Base-by-base conservation (phyloP, 2,888 invertebrate genomes). In the Thalpophila matura region DNA sequence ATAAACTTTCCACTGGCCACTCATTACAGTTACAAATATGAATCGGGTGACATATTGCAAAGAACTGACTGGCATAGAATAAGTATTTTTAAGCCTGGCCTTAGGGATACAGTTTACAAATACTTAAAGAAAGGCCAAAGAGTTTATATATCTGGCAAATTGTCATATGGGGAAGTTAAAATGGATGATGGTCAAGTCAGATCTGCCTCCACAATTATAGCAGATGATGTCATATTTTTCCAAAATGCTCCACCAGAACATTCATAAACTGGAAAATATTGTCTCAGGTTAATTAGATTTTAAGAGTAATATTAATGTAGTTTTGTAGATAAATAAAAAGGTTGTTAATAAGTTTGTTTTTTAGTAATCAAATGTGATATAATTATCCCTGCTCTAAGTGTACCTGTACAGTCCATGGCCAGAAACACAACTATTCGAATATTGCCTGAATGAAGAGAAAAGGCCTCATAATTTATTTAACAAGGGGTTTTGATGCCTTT, bases 11-110 rank as follows among this genome's bases (percentile, higher is more conserved):
- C 98, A 0, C 83, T 99, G 53, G 99, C 99, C 3, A 99, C 99
- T 22, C 98, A 98, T 85, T 96, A 96, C 38, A 98, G 97, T 87
- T 98, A 98, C 89, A 97, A 97, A 84, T 97, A 97, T 90, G 97
- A 97, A 81, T 94, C 96, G 86, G 98, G 98, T 4, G 98, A 98
- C 77, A 95, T 97, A 84, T 92, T 97, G 51, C 98, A 98, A 86
- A 96, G 97, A 81, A 98, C 98, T 7, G 98, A 99, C 78, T 99
- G 99, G 99, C 99, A 99, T 90, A 95, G 98, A 80, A 91, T 99
- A 47, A 97, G 97, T 79, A 97, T 99, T 6, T 99, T 99, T 87
- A 98, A 97, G 84, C 98, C 98, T 3, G 96, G 96, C 55, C 95
- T 99, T 1, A 95, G 98, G 35, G 98, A 98, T 26, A 96, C 96